phyloP scores from a whole-genome alignment of 2,888 invertebrate genomes.

The Phengaris alcon region DNA sequence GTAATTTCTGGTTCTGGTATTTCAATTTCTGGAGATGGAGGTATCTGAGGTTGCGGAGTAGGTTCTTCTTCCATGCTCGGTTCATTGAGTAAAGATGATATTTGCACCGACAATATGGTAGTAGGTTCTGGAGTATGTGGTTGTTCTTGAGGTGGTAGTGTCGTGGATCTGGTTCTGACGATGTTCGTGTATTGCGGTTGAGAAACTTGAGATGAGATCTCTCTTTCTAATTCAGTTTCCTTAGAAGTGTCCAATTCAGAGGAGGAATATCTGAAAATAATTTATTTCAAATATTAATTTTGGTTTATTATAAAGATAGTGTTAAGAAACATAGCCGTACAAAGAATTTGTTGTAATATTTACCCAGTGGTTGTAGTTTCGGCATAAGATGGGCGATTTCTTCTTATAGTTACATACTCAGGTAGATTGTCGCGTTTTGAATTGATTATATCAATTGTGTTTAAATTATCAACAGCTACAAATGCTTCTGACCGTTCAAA shows the following conservation, averaged over 20 bases:
- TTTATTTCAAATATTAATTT: no score
- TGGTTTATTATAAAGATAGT: no score
- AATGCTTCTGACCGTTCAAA: constrained; percentile 64
- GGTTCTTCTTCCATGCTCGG: constrained; percentile 51
- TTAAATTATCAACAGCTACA: constrained; percentile 54
- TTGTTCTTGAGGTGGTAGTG: constrained; percentile 49
- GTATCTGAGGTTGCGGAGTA: constrained; percentile 47
- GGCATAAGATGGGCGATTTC: constrained; percentile 76
- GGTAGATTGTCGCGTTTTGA: constrained; percentile 67
- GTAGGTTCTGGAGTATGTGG: constrained; percentile 59
- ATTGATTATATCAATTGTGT: constrained; percentile 52
- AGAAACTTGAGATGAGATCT: constrained; percentile 59
- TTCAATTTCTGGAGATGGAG: constrained; percentile 48
- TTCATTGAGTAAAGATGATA: constrained; percentile 67
- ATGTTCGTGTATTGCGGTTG: constrained; percentile 69
- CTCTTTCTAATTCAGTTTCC: constrained; percentile 64
- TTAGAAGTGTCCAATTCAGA: constrained; percentile 52
- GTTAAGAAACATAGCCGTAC: no score
- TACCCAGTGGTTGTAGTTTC: constrained; percentile 74
- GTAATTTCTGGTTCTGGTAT: constrained; percentile 46
- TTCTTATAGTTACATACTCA: constrained; percentile 84
- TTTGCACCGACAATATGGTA: constrained; percentile 68
- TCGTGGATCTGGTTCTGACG: constrained; percentile 59
- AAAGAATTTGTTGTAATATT: constrained; percentile 42
- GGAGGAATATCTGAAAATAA: constrained; percentile 54